Evolutionary conservation across 2,888 invertebrate species (phyloP).

Genomic region (Habroteleia sp.): DNA sequence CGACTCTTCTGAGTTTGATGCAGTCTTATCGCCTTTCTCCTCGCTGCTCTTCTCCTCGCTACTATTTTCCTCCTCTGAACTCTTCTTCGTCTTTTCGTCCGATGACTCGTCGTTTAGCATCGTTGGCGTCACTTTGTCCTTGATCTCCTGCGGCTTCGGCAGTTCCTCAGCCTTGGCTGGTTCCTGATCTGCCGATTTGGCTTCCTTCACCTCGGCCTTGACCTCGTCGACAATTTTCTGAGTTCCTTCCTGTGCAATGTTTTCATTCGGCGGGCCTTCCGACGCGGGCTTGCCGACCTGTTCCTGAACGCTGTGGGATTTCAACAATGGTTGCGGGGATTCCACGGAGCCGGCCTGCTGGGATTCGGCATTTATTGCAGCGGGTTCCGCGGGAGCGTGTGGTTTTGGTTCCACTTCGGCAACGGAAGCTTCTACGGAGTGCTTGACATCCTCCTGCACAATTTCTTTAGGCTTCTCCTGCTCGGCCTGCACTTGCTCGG

Average conservation of each 20-base stretch:
- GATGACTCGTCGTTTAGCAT: conserved; percentile 64
- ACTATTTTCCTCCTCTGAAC: conserved; percentile 62
- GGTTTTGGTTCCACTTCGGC: conserved; percentile 45
- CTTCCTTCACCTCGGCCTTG: conserved; percentile 58
- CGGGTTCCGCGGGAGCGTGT: conserved; percentile 16
- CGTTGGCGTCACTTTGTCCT: conserved; percentile 67
- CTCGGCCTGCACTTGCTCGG: conserved; percentile 10
- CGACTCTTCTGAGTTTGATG: conserved; percentile 49
- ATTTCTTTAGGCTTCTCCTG: conserved; percentile 29
- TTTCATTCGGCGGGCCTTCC: conserved; percentile 39
- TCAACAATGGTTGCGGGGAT: conserved; percentile 31
- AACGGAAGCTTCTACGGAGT: conserved; percentile 35
- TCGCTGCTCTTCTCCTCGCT: conserved; percentile 64
- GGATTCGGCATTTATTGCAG: conserved; percentile 19
- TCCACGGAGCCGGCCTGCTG: conserved; percentile 15
- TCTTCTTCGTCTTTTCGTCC: conserved; percentile 56
- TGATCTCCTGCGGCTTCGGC: conserved; percentile 74
- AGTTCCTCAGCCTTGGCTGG: conserved; percentile 78
- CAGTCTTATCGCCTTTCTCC: conserved; percentile 57
- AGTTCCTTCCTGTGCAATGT: conserved; percentile 28
- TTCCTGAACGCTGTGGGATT: conserved; percentile 31
- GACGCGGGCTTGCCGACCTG: conserved; percentile 35
- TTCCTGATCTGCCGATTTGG: conserved; percentile 69
- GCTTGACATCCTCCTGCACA: conserved; percentile 10
- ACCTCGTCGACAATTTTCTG: conserved; percentile 46